A percentile compares a stretch with the other conserved stretches of the same genome.
These are phyloP conservation scores for Pelusios castaneus DNA, from an alignment of 2,113 vertebrate species.

Conservation along the genomic window DNA sequence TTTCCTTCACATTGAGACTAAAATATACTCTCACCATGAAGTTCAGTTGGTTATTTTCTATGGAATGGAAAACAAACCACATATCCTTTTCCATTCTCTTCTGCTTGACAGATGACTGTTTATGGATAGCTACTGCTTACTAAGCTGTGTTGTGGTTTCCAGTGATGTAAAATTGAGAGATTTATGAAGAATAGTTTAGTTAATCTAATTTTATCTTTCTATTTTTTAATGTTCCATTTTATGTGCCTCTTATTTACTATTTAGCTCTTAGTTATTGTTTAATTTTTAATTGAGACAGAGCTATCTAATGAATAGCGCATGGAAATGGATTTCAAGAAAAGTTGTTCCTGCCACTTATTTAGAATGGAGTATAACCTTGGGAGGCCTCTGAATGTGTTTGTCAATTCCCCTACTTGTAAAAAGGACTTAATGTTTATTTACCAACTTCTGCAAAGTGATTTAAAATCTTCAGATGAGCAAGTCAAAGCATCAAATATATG, in stretches of 20 bases:
- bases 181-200: not conserved
- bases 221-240: not conserved
- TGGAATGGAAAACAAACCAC: not conserved
- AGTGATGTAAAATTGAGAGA: not conserved
- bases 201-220: constrained; percentile 14
- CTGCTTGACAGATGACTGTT: not conserved
- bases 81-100: not conserved
- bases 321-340: not conserved
- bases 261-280: not conserved
- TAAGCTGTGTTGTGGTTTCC: constrained; percentile 8
- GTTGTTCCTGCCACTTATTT: not conserved
- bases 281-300: not conserved
- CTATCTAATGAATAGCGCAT: not conserved
- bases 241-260: not conserved
- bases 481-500: not conserved
- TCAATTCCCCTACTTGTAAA: not conserved
- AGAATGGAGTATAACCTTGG: not conserved
- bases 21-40: not conserved
- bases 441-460: not conserved
- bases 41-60: not conserved
- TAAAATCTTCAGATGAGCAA: not conserved
- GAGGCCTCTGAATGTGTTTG: not conserved
- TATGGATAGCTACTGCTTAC: not conserved
- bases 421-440: not conserved
- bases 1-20: not conserved